These are phyloP conservation scores for Diplolepis rosae DNA, from an alignment of 2,888 invertebrate species.

Conservation along the genomic window DNA sequence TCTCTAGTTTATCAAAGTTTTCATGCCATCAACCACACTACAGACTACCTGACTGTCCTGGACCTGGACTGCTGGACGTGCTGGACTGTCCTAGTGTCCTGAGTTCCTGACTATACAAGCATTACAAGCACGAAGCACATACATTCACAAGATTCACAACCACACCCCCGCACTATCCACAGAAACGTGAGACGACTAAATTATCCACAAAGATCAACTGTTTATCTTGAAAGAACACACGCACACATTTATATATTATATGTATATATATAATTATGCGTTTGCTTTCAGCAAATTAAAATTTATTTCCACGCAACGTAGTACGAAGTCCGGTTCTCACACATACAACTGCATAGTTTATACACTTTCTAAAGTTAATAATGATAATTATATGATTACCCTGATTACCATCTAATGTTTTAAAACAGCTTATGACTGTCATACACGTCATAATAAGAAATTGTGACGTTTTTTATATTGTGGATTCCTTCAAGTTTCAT, in stretches of 20 bases:
- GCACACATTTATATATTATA: too few relatives aligned
- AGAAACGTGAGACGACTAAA: not conserved
- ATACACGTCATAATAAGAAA: too few relatives aligned
- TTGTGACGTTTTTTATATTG: too few relatives aligned
- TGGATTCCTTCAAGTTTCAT: too few relatives aligned
- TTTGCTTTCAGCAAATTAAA: not conserved
- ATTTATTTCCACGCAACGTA: not conserved
- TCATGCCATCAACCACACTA: constrained; percentile 8
- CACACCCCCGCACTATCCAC: not conserved
- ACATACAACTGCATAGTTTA: not conserved
- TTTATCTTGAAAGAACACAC: not conserved
- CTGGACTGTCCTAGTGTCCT: too few relatives aligned
- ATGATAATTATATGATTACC: not conserved
- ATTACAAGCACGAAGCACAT: not conserved
- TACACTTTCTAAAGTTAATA: not conserved
- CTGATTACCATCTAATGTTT: too few relatives aligned
- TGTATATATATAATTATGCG: not conserved
- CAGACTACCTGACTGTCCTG: too few relatives aligned
- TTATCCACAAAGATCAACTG: not conserved
- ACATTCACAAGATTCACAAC: not conserved
- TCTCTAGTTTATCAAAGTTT: not conserved
- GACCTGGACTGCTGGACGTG: not conserved
- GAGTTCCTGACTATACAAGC: too few relatives aligned
- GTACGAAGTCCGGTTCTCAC: not conserved
- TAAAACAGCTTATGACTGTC: too few relatives aligned